Evolutionary conservation across 2,888 invertebrate species (phyloP), one percentile per base, ranked within the genome.

Genomic region (Hypena proboscidalis): DNA sequence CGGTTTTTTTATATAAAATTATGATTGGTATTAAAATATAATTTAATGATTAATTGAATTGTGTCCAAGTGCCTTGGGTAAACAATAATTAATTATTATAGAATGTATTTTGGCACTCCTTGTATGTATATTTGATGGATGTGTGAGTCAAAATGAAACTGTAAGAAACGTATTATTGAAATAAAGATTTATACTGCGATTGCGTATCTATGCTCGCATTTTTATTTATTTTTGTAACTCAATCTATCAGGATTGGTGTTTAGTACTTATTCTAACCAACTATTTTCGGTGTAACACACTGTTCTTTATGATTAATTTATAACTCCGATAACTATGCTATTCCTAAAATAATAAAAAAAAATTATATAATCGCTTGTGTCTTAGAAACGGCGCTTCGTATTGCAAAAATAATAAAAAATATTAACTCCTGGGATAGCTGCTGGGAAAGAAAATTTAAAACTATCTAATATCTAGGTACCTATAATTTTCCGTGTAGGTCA

Each of bases 71-170:
- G 45, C 43, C 52, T 48, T 51, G 5, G 17, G 34, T 35, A 36
- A 38, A 36, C 43, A 50, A 37, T 44, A 31, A 27, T 40, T 38
- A 40, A 34, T 17, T 40, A 11, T 33, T 40, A 10, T 56, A 19
- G 35, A 25, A 46, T 32, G 31, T 22, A 37, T 41, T 40, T 48
- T 53, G 45, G 49, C 47, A 22, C 27, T 49, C 44, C 33, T 57
- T 66, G 55, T 67, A 55, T 68, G 67, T 68, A 67, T 68, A 68
- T 68, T 67, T 58, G 67, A 51, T 48, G 51, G 49, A 54, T 43
- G 51, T 53, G 42, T 58, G 57, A 32, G 51, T 60, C 44, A 46
- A 58, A 61, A 57, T 11, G 43, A 46, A 50, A 56, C 44, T 61
- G 61, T 66, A 58, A 45, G 45, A 58, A 55, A 44, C 39, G 22